A percentile compares a stretch with the other conserved stretches of the same genome.
These are phyloP conservation scores for Coreoperca whiteheadi DNA, from an alignment of 2,113 vertebrate species.

Conservation along the genomic window DNA sequence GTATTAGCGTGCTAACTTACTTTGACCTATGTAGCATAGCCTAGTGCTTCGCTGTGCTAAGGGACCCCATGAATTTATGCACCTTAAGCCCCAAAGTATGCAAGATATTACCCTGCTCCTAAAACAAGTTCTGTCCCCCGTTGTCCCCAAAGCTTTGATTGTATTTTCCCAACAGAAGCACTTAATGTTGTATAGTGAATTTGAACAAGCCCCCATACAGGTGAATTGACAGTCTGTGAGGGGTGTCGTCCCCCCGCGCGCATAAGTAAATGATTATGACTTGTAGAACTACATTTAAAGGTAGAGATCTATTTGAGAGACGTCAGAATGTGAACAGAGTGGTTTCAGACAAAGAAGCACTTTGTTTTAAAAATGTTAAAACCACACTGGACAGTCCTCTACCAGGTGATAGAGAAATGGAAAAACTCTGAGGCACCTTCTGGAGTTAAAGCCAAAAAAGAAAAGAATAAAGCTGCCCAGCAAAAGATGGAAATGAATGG, in stretches of 20 bases:
- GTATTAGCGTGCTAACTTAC: constrained; percentile 65
- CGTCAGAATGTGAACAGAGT: constrained; percentile 85
- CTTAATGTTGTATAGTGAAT: constrained; percentile 73
- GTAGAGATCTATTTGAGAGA: constrained; percentile 78
- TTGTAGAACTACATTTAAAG: constrained; percentile 73
- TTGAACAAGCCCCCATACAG: constrained; percentile 63
- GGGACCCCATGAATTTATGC: constrained; percentile 77
- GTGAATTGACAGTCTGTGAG: constrained; percentile 50
- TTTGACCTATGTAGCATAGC: constrained; percentile 78
- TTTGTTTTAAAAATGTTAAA: constrained; percentile 80
- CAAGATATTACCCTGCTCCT: constrained; percentile 67
- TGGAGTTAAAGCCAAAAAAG: constrained; percentile 76
- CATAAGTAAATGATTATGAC: constrained; percentile 69
- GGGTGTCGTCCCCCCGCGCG: constrained; percentile 46
- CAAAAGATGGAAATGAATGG: constrained; percentile 41
- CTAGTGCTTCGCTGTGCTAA: constrained; percentile 73
- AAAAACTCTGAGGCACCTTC: constrained; percentile 72
- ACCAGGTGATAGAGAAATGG: constrained; percentile 65
- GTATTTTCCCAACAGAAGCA: constrained; percentile 78
- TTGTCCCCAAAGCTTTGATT: constrained; percentile 79
- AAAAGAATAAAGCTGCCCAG: constrained; percentile 45
- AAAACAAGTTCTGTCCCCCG: constrained; percentile 50
- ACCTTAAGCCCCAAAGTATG: constrained; percentile 84
- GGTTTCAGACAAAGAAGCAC: constrained; percentile 78
- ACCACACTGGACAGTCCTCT: constrained; percentile 80